Evolutionary conservation across 2,797 vertebrate genomes (phyloP).

Genomic region (Neosilurus hyrtlii): DNA sequence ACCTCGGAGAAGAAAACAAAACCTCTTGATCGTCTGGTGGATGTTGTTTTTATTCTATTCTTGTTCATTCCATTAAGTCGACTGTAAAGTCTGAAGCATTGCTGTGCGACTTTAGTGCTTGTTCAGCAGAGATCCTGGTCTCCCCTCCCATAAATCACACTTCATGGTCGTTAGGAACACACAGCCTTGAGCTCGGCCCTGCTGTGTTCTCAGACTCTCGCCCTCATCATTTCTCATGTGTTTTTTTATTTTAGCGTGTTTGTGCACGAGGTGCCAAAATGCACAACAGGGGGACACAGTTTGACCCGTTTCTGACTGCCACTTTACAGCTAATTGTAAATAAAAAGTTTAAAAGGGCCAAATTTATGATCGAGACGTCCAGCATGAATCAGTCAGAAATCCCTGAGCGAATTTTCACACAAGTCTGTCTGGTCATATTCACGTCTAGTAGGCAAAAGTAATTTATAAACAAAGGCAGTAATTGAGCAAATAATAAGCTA

Average conservation of each 20-base stretch:
- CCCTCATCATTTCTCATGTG: too few species aligned
- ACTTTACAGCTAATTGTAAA: neutral
- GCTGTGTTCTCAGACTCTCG: neutral
- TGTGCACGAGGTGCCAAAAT: constrained; percentile 20
- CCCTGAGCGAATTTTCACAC: neutral
- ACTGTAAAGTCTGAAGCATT: neutral
- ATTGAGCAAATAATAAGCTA: too few species aligned
- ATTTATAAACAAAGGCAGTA: neutral
- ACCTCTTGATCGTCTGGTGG: neutral
- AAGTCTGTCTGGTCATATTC: neutral
- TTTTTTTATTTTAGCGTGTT: neutral
- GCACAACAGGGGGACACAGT: neutral
- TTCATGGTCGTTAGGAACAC: constrained; percentile 7
- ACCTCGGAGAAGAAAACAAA: neutral
- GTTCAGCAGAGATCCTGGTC: constrained; percentile 20
- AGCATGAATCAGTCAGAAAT: neutral
- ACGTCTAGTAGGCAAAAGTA: neutral
- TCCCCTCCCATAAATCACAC: neutral
- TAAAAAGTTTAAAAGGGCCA: neutral
- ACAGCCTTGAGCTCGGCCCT: constrained; percentile 33
- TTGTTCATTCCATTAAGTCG: neutral
- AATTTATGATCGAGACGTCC: neutral
- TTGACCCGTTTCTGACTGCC: neutral
- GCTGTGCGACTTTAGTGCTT: neutral
- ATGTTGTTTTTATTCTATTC: neutral